These are phyloP conservation scores for Amblyopsis hoosieri DNA, from an alignment of 2,797 vertebrate genomes.

Conservation along the genomic window DNA sequence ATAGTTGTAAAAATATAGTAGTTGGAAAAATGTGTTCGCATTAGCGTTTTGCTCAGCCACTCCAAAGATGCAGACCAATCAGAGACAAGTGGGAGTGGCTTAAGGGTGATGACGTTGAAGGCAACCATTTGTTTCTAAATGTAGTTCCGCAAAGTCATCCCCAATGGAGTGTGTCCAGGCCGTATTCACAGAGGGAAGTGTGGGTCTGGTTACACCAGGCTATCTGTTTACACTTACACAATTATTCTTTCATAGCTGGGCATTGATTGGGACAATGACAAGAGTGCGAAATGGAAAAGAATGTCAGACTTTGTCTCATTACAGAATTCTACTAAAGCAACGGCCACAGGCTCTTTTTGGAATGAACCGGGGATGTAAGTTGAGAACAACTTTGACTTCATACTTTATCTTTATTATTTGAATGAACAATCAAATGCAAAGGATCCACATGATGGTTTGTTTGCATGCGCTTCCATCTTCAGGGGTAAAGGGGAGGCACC, in stretches of 20 bases:
- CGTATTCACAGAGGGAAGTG: no score
- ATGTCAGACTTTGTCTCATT: slow-evolving; percentile 33
- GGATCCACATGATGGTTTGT: slow-evolving; percentile 6
- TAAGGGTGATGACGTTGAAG: no score
- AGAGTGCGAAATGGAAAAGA: neutral
- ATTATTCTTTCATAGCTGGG: neutral
- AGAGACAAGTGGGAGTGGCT: no score
- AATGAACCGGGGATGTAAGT: slow-evolving; percentile 90
- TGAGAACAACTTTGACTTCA: slow-evolving; percentile 14
- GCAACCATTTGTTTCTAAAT: no score
- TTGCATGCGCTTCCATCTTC: slow-evolving; percentile 38
- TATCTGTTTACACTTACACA: no score
- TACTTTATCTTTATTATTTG: neutral
- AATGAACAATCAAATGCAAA: neutral
- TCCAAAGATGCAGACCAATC: no score
- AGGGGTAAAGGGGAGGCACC: slow-evolving; percentile 84
- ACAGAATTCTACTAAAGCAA: slow-evolving; percentile 92
- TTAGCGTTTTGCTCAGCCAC: no score
- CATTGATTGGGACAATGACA: neutral
- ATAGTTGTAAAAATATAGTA: no score
- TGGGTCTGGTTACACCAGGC: no score
- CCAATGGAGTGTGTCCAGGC: no score
- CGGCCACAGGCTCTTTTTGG: slow-evolving; percentile 84
- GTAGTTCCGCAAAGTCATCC: no score
- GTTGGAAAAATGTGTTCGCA: no score